Conservation (phyloP, 92 coral and sea anemone genomes). For the Virgularia gustaviana region DNA sequence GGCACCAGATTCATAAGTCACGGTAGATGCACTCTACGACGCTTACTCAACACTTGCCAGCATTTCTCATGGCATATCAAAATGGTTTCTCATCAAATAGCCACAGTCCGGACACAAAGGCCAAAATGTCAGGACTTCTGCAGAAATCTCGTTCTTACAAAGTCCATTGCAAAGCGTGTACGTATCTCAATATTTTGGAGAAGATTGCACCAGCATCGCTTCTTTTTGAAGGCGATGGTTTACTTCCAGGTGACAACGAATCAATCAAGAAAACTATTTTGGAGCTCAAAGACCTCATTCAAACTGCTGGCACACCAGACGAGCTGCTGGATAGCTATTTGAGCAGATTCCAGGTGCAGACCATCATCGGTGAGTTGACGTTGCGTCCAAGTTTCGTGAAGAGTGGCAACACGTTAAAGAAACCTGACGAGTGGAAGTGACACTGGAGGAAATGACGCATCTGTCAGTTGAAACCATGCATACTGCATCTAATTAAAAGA, state of each 20-base stretch:
- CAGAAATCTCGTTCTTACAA: slow-evolving; percentile 11
- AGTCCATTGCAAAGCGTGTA: not conserved
- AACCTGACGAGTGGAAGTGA: slow-evolving; percentile 12
- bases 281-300: slow-evolving; percentile 17
- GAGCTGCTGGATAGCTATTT: slow-evolving; percentile 22
- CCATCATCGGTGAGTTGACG: slow-evolving; percentile 1
- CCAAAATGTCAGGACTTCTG: slow-evolving; percentile 18
- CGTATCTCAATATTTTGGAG: slow-evolving; percentile 10
- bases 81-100: slow-evolving; percentile 1
- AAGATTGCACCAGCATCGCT: slow-evolving; percentile 14
- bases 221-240: slow-evolving; percentile 16
- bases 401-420: not conserved
- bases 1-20: slow-evolving; percentile 17
- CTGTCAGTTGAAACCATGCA: slow-evolving; percentile 1
- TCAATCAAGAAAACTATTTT: not conserved
- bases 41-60: slow-evolving; percentile 11
- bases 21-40: not conserved
- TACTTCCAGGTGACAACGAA: not conserved
- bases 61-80: slow-evolving; percentile 4
- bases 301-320: slow-evolving; percentile 6
- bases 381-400: not conserved
- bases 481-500: slow-evolving; percentile 9
- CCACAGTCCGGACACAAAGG: slow-evolving; percentile 1
- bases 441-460: not conserved
- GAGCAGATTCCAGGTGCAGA: not conserved